Evolutionary conservation across 2,113 vertebrate genomes (phyloP), one percentile per base, ranked within the genome.

Genomic region (Sakesphorus luctuosus): DNA sequence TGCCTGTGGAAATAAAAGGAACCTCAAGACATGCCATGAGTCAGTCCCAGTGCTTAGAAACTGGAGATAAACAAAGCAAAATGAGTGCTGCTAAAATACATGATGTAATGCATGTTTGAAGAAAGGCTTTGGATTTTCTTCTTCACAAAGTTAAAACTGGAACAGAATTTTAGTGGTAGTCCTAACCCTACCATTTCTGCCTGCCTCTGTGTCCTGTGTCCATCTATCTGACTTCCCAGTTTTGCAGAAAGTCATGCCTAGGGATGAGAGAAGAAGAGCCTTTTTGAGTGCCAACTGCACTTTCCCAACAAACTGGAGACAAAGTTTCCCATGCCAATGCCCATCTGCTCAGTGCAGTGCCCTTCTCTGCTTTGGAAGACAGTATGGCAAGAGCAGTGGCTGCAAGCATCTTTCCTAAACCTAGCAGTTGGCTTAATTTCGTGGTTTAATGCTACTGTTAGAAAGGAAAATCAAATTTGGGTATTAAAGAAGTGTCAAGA

Each of bases 251-350:
- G 33, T 53, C 1, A 2, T 58, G 62, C 31, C n/a, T 55, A 44
- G 13, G 33, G 35, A 43, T 28, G 35, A 87, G n/a, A 77, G 50
- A 68, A 40, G 49, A 77, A 1, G 1, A 33, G 3, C 7, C 2
- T 3, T 13, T 2, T 1, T 31, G 33, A 62, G 35, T 15, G 0
- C 33, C 47, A 81, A 47, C 47, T 3, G 1, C 1, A 3, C 9
- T 63, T 94, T 65, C 36, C 16, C 16, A 72, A 52, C 6, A 50
- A 59, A 65, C 10, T 49, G 21, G 31, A 92, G 56, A 44, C 50
- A 52, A 65, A 79, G 7, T 10, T 87, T 69, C 21, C 33, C 24
- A 10, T 0, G 0, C 23, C 35, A 62, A 0, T 47, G 43, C 26
- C 50, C 52, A 43, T 16, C 43, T 81, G 11, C 61, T 84, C 66